phyloP scores from a whole-genome alignment of 2,113 vertebrate genomes.

The Telmatochromis bifrenatus region DNA sequence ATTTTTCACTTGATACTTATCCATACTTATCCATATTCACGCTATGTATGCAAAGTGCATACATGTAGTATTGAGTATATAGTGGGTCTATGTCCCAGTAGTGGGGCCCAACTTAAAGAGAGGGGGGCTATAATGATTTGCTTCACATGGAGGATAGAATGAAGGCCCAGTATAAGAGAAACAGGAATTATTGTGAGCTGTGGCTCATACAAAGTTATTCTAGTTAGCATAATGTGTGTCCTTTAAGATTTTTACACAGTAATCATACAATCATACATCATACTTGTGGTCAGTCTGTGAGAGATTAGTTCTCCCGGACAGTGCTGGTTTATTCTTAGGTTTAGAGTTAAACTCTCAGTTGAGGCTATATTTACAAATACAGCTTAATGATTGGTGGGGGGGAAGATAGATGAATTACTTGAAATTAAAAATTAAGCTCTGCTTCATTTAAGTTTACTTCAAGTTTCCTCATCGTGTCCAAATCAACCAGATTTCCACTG shows the following conservation, averaged over 20 bases:
- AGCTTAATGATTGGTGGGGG: background rate
- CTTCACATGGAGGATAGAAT: background rate
- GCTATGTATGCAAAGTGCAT: accelerated
- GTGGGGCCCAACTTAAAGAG: background rate
- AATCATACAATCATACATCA: background rate
- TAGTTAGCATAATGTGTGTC: background rate
- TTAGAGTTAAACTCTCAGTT: background rate
- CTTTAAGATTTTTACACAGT: background rate
- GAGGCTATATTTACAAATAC: background rate
- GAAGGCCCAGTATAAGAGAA: accelerated
- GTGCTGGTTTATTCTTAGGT: background rate
- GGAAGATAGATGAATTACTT: accelerated
- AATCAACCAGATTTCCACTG: background rate
- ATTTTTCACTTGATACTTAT: background rate
- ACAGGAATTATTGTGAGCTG: background rate
- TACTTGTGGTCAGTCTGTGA: background rate
- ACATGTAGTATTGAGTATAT: background rate
- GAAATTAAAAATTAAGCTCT: background rate
- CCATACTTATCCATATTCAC: background rate
- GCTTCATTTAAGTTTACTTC: background rate
- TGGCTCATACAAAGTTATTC: background rate
- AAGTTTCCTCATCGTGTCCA: background rate
- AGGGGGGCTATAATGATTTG: background rate
- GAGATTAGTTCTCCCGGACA: background rate
- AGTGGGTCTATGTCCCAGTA: background rate